Base-by-base conservation (phyloP, 1,140 invertebrate genomes). In the Drosophila parvula region DNA sequence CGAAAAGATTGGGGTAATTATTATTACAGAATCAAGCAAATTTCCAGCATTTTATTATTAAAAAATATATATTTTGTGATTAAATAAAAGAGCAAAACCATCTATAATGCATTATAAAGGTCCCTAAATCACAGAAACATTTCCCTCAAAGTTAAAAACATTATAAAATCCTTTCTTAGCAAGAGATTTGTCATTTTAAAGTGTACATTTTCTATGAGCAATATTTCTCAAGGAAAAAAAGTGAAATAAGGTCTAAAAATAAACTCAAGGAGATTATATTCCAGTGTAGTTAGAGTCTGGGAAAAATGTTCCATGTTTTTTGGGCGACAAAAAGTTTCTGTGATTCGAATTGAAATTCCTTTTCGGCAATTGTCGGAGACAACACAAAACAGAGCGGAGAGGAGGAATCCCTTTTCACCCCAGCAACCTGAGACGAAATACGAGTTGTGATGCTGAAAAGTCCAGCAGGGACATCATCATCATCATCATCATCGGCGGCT, bases 341-440 rank as follows among this genome's bases (percentile, higher is more conserved):
- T 59, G 67, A 71, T 67, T 71, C 56, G 58, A 84, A 84, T 84
- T 81, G 79, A 88, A 84, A 86, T 88, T 79, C 67, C 65, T 63
- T 64, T 64, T 45, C 43, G 62, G 41, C 62, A 64, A 53, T 61
- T 61, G 59, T 18, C 55, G 27, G 40, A 64, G 30, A 59, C 62
- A 59, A 34, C 36, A 34, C 36, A 30, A 11, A 12, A 45, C 14
- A 28, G 7, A 57, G 12, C 14, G 16, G n/a, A 40, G 14, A 18
- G 30, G n/a, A 22, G 43, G 67, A 62, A 74, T 68, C 12, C 18
- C 50, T 12, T 60, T 70, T 73, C 77, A 56, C 56, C 59, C 74
- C 48, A 63, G 64, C 59, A 79, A 83, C 59, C 59, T 61, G 28
- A 48, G 43, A 41, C 34, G 27, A 36, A 67, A 27, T 43, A 27